Evolutionary conservation across 2,797 vertebrate genomes (phyloP).

Genomic region (Gorsachius magnificus): DNA sequence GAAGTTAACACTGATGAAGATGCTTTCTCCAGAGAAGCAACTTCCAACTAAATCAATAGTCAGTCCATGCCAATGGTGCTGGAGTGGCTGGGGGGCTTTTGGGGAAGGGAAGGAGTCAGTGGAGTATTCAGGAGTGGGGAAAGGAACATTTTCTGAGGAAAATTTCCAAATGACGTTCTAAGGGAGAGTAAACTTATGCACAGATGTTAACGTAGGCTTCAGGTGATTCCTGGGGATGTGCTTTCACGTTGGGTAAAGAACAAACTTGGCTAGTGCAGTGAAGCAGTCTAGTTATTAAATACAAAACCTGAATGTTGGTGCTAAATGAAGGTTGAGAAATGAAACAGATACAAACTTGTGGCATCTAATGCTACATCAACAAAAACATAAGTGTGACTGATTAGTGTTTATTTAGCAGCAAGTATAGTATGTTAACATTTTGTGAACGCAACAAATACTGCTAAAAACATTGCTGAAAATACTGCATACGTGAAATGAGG

Average conservation of each 20-base stretch:
- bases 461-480: not conserved
- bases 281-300: not conserved
- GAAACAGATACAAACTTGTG: not conserved
- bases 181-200: not conserved
- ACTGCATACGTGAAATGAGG: rapidly evolving
- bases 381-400: not conserved
- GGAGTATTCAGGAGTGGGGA: not conserved
- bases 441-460: not conserved
- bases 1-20: not conserved
- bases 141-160: not conserved
- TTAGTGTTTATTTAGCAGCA: not conserved
- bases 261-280: not conserved
- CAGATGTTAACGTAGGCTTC: not conserved
- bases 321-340: not conserved
- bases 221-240: not conserved
- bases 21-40: not conserved
- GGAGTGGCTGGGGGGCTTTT: not conserved
- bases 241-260: not conserved
- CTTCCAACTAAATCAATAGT: not conserved
- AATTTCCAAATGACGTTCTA: not conserved
- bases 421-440: not conserved
- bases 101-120: not conserved
- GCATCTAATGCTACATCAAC: not conserved
- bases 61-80: not conserved
- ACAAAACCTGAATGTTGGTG: rapidly evolving